A percentile compares a stretch with the other conserved stretches of the same genome.
Conservation (phyloP, 1,140 invertebrate genomes). For the Pseudachorutes palmiensis region DNA sequence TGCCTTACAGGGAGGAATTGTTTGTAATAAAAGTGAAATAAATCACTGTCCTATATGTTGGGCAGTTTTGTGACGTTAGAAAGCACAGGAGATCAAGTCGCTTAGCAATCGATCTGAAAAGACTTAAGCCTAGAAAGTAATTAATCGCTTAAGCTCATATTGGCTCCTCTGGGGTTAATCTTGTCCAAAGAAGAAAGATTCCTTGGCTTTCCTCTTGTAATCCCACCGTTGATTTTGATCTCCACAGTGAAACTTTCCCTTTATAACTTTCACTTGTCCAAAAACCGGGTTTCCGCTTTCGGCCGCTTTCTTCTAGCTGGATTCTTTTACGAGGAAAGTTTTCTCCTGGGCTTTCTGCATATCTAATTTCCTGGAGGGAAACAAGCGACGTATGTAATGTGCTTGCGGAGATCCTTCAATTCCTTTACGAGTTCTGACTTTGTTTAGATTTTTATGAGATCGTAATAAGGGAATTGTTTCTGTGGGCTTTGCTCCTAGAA, state of each 20-base stretch:
- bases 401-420: neutral
- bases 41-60: no score
- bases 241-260: neutral
- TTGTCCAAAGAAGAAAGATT: neutral
- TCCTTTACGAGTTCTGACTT: neutral
- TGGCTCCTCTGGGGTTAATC: no score
- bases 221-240: neutral
- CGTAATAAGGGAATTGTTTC: constrained; percentile 8
- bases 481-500: neutral
- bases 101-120: neutral
- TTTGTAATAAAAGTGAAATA: no score
- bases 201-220: neutral
- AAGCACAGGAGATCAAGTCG: no score
- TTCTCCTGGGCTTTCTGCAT: constrained; percentile 5
- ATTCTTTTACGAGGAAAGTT: constrained; percentile 2
- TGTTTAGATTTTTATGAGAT: constrained; percentile 14
- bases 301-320: neutral
- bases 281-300: neutral
- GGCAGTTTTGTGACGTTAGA: no score
- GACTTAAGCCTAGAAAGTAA: no score
- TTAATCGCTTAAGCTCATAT: no score
- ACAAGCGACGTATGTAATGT: no score
- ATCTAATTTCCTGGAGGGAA: neutral
- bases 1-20: no score
- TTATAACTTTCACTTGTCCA: neutral